These are phyloP conservation scores for Trichoplusia ni DNA, from an alignment of 1,140 invertebrate species.

Conservation along the genomic window DNA sequence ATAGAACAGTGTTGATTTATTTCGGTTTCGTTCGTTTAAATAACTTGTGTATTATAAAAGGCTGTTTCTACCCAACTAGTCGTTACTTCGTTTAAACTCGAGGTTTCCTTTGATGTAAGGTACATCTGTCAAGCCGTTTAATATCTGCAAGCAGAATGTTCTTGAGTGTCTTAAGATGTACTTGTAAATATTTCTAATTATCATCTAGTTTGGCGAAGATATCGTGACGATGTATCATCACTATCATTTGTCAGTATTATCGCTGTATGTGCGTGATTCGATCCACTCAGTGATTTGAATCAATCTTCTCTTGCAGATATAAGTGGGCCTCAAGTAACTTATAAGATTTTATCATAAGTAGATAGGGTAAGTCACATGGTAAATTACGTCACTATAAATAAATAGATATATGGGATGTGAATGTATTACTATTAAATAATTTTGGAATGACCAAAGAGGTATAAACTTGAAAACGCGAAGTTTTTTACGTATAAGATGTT, in stretches of 20 bases:
- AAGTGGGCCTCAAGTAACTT: conserved; percentile 9
- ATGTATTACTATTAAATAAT: conserved; percentile 16
- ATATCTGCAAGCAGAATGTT: conserved; percentile 22
- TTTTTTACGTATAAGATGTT: conserved; percentile 60
- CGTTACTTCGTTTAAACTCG: conserved; percentile 40
- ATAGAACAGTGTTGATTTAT: conserved; percentile 55
- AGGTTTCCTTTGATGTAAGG: conserved; percentile 25
- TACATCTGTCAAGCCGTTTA: conserved; percentile 24
- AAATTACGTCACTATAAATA: conserved; percentile 13
- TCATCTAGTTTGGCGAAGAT: neutral
- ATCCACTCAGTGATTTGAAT: neutral
- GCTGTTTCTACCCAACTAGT: conserved; percentile 64
- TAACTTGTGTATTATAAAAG: conserved; percentile 44
- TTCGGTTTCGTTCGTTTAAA: conserved; percentile 42
- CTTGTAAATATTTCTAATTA: conserved; percentile 14
- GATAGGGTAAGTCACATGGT: conserved; percentile 3
- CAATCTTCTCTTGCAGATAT: conserved; percentile 16
- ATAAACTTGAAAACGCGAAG: conserved; percentile 40
- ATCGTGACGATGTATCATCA: neutral
- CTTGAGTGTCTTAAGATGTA: neutral
- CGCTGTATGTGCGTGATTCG: neutral
- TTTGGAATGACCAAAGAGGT: conserved; percentile 70
- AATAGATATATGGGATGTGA: conserved; percentile 8
- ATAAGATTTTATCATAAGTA: conserved; percentile 17
- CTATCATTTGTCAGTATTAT: conserved; percentile 1